These are phyloP conservation scores for Catocala sponsa DNA, from an alignment of 2,888 invertebrate genomes.

Conservation along the genomic window DNA sequence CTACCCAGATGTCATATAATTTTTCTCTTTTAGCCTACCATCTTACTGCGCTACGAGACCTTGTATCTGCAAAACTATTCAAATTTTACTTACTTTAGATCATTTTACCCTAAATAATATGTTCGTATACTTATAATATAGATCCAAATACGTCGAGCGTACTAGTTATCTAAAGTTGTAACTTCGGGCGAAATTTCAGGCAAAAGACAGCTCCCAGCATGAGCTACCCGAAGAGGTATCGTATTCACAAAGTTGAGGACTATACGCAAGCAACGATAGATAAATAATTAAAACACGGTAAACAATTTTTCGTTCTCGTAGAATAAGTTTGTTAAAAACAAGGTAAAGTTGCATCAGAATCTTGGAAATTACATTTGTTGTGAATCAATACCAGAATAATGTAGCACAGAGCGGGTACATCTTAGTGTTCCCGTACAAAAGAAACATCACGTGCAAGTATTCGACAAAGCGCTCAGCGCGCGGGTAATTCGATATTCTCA, in stretches of 20 bases:
- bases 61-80: too few species aligned
- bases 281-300: conserved; percentile 54
- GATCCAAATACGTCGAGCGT: conserved; percentile 20
- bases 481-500: conserved; percentile 85
- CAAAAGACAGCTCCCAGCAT: conserved; percentile 36
- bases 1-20: too few species aligned
- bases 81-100: too few species aligned
- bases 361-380: conserved; percentile 42
- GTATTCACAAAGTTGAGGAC: conserved; percentile 53
- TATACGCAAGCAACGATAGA: conserved; percentile 36
- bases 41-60: too few species aligned
- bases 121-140: too few species aligned
- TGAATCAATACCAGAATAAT: conserved; percentile 44
- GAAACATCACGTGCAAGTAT: conserved; percentile 83
- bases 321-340: conserved; percentile 19
- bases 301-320: conserved; percentile 30
- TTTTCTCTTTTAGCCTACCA: too few species aligned
- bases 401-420: conserved; percentile 19
- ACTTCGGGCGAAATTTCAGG: conserved; percentile 40
- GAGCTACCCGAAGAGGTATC: conserved; percentile 48
- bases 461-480: conserved; percentile 83
- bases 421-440: conserved; percentile 60
- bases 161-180: conserved; percentile 37
- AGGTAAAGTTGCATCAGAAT: background rate
- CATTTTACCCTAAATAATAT: too few species aligned